Evolutionary conservation across 2,797 vertebrate species (phyloP).

Genomic region (Enteromius argenteus): DNA sequence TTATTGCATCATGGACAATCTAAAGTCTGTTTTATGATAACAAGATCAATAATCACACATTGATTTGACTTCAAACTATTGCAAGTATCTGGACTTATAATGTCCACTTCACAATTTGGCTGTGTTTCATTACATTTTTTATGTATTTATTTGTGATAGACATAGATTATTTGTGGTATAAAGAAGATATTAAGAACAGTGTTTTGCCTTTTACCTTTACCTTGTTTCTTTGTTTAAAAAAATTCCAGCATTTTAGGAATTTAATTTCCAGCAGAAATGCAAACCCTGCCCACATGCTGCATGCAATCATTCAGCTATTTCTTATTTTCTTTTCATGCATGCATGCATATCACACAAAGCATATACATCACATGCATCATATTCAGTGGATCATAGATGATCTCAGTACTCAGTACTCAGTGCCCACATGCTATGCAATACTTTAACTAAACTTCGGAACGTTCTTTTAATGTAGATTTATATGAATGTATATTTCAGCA

Average conservation of each 20-base stretch:
- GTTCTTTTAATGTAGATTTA: background rate
- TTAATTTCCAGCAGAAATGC: background rate
- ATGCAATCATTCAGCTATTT: background rate
- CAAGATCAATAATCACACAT: constrained; percentile 13
- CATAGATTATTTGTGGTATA: too few relatives aligned
- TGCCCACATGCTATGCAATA: background rate
- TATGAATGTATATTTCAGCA: background rate
- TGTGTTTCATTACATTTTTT: background rate
- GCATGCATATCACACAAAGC: background rate
- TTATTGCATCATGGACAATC: background rate
- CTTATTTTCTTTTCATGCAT: background rate
- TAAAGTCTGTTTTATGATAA: background rate
- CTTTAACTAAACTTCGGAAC: background rate
- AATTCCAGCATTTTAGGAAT: background rate
- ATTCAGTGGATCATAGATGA: background rate
- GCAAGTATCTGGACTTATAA: background rate
- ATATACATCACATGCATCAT: background rate
- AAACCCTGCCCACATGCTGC: background rate
- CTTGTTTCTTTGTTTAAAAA: too few relatives aligned
- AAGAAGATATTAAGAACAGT: background rate
- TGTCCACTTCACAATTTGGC: background rate
- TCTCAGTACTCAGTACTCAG: too few relatives aligned
- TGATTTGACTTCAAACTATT: background rate
- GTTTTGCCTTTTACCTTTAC: too few relatives aligned
- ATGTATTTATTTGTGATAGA: too few relatives aligned